Evolutionary conservation across 2,888 invertebrate genomes (phyloP), one percentile per base, ranked within the genome.

Genomic region (Rutpela maculata): DNA sequence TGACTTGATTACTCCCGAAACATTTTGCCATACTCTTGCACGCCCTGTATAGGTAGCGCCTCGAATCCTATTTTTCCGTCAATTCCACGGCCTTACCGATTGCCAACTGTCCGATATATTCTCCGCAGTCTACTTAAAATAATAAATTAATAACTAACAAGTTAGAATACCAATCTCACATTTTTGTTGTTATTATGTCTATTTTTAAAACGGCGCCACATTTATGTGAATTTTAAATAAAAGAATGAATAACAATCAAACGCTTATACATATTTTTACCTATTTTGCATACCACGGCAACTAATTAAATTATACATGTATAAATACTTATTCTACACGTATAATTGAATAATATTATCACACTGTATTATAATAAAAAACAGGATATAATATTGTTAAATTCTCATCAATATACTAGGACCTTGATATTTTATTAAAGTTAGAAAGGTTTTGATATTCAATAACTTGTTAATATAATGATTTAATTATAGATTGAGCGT

Each of bases 201-300:
- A 74, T 74, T 74, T 74, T 74, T 66, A 59, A 56, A 65, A 50
- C 65, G 74, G 74, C 74, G 74, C 74, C 74, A 66, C 74, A 55
- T 66, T 18, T 60, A 60, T 60, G 70, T 50, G 70, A 70, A 57
- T 70, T 70, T 70, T 60, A 60, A 70, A 60, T 43, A 57, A 65
- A 55, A 9, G 55, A 72, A 63, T 72, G 65, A 72, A 72, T 72
- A 74, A 74, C 74, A 59, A 74, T 72, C 72, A 38, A 59, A 43
- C 68, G 43, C 56, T 71, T 43, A 68, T 62, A 63, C 72, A 74
- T 74, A 66, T 66, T 38, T 66, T 66, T 60, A 55, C 66, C 59
- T 74, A 65, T 65, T 74, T 74, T 57, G 66, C 74, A 66, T 72
- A 59, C 63, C 66, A 31, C 18, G 26, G 19, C 35, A 9, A 15